phyloP scores from a whole-genome alignment of 2,888 invertebrate species.

The Elysia crispata region DNA sequence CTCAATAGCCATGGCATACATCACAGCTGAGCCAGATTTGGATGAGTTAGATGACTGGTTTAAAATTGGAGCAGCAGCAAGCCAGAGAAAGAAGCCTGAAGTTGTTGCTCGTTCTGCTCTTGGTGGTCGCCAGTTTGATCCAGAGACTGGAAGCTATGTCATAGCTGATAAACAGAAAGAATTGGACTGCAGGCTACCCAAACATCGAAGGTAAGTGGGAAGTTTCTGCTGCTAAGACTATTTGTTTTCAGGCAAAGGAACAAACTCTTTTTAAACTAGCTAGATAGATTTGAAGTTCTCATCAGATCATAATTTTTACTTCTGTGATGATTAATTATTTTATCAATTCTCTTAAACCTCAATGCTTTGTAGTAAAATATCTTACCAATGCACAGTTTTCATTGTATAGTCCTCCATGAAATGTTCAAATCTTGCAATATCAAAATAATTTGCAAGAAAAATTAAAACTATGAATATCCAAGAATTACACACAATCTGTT shows the following conservation, averaged over 20 bases:
- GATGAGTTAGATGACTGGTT: constrained; percentile 74
- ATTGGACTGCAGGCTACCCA: constrained; percentile 49
- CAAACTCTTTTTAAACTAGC: not conserved
- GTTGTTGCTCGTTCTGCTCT: constrained; percentile 56
- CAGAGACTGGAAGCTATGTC: constrained; percentile 58
- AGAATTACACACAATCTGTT: too few species aligned
- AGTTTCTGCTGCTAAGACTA: not conserved
- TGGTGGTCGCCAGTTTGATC: constrained; percentile 61
- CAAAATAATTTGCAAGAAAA: too few species aligned
- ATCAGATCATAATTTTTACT: not conserved
- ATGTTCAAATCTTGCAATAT: too few species aligned
- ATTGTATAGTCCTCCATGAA: too few species aligned
- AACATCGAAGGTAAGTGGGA: constrained; percentile 16
- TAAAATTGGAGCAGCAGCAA: constrained; percentile 65
- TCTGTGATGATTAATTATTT: too few species aligned
- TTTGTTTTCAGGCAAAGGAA: not conserved
- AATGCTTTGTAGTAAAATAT: too few species aligned
- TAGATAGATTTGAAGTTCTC: not conserved
- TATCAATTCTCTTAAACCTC: too few species aligned
- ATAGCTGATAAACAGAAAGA: constrained; percentile 51
- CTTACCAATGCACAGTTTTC: too few species aligned
- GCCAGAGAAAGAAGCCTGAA: constrained; percentile 50
- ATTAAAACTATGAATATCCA: too few species aligned
- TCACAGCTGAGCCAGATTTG: constrained; percentile 64
- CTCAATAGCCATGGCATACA: not conserved